Conservation (phyloP, 2,113 vertebrate species). For the Anas platyrhynchos region DNA sequence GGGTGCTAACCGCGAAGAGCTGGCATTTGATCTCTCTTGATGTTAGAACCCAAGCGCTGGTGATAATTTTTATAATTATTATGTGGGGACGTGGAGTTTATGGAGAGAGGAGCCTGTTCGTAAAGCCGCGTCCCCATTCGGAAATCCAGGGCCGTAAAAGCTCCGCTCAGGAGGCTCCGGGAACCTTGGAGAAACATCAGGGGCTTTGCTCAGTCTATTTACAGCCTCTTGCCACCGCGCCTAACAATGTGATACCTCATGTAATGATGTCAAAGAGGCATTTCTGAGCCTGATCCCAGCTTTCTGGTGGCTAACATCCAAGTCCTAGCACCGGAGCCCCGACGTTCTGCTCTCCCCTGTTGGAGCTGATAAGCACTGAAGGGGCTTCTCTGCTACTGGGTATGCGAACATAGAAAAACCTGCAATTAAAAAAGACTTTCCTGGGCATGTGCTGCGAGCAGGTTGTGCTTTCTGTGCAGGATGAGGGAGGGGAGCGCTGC, state of each 20-base stretch:
- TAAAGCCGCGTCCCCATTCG: not conserved
- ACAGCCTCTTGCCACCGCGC: not conserved
- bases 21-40: not conserved
- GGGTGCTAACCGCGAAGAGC: not conserved
- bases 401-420: not conserved
- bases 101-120: not conserved
- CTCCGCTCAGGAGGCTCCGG: not conserved
- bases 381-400: not conserved
- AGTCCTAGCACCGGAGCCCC: not conserved
- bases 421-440: not conserved
- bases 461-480: not conserved
- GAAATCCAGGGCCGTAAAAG: not conserved
- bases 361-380: not conserved
- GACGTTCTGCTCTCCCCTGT: not conserved
- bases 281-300: not conserved
- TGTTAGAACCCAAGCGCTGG: not conserved
- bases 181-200: not conserved
- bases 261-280: not conserved
- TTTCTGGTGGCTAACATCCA: not conserved
- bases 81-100: fast-evolving
- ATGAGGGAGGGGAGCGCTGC: not conserved
- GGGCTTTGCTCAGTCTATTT: not conserved
- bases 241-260: not conserved
- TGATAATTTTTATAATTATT: not conserved
- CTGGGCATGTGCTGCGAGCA: not conserved